phyloP scores from a whole-genome alignment of 2,113 vertebrate genomes.

The Chunga burmeisteri region DNA sequence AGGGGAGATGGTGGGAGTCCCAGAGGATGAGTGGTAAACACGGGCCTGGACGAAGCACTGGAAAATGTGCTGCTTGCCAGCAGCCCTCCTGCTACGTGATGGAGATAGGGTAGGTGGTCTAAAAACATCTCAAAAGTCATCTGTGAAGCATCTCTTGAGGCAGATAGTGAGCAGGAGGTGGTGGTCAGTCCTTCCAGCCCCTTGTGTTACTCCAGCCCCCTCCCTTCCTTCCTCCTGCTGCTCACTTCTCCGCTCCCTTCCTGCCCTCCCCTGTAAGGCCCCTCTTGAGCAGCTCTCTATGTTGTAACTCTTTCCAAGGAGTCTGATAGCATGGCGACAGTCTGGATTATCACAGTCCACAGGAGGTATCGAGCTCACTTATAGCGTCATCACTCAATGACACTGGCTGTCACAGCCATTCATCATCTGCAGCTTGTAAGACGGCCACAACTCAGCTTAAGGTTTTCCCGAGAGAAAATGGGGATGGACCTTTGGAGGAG shows the following conservation, averaged over 20 bases:
- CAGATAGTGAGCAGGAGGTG: background rate
- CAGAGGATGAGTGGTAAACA: background rate
- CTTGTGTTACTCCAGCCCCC: background rate
- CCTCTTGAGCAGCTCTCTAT: background rate
- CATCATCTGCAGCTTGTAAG: background rate
- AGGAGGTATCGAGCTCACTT: background rate
- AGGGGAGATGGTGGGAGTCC: background rate
- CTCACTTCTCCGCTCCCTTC: background rate
- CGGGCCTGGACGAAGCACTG: background rate
- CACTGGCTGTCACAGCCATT: background rate
- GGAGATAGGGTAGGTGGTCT: background rate
- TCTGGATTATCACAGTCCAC: background rate
- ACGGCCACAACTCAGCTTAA: background rate
- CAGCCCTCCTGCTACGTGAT: background rate
- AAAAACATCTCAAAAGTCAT: background rate
- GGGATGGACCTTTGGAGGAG: background rate
- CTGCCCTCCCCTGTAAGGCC: background rate
- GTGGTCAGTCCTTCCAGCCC: background rate
- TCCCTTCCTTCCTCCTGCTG: background rate
- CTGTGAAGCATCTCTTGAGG: background rate
- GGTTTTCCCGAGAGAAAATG: background rate
- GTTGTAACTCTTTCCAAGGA: background rate
- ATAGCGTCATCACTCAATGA: accelerated
- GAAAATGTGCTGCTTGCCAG: background rate
- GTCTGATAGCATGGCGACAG: background rate